phyloP scores from a whole-genome alignment of 2,888 invertebrate genomes.

The Sylvicola cinctus region DNA sequence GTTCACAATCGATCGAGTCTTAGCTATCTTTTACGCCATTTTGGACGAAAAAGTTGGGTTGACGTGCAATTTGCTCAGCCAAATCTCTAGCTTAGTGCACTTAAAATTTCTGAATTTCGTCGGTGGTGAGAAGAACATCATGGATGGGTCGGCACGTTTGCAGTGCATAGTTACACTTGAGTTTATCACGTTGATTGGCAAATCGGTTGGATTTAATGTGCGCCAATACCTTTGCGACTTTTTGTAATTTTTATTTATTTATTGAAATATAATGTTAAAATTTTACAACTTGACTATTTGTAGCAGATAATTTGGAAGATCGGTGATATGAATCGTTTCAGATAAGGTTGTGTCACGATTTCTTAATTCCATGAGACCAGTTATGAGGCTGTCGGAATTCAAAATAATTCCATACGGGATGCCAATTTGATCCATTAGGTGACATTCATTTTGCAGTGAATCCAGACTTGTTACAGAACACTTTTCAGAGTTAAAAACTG shows the following conservation, averaged over 20 bases:
- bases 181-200: slow-evolving; percentile 56
- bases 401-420: slow-evolving; percentile 55
- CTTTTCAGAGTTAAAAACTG: slow-evolving; percentile 20
- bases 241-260: slow-evolving; percentile 17
- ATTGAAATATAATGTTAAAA: too few species aligned
- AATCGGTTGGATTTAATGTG: slow-evolving; percentile 53
- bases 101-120: slow-evolving; percentile 52
- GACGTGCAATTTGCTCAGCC: slow-evolving; percentile 68
- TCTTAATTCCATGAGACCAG: slow-evolving; percentile 45
- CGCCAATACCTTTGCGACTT: slow-evolving; percentile 58
- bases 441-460: slow-evolving; percentile 20
- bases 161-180: slow-evolving; percentile 72
- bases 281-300: slow-evolving; percentile 23
- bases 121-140: slow-evolving; percentile 47
- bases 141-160: slow-evolving; percentile 54
- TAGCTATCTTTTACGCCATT: slow-evolving; percentile 81
- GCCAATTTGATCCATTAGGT: slow-evolving; percentile 37
- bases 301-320: slow-evolving; percentile 37
- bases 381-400: slow-evolving; percentile 40
- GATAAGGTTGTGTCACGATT: slow-evolving; percentile 45
- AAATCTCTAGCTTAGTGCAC: slow-evolving; percentile 72
- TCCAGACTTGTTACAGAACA: slow-evolving; percentile 9
- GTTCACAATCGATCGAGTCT: slow-evolving; percentile 58
- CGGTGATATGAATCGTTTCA: slow-evolving; percentile 48
- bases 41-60: slow-evolving; percentile 65